These are phyloP conservation scores for Lerista edwardsae DNA, from an alignment of 2,797 vertebrate species.

Conservation along the genomic window DNA sequence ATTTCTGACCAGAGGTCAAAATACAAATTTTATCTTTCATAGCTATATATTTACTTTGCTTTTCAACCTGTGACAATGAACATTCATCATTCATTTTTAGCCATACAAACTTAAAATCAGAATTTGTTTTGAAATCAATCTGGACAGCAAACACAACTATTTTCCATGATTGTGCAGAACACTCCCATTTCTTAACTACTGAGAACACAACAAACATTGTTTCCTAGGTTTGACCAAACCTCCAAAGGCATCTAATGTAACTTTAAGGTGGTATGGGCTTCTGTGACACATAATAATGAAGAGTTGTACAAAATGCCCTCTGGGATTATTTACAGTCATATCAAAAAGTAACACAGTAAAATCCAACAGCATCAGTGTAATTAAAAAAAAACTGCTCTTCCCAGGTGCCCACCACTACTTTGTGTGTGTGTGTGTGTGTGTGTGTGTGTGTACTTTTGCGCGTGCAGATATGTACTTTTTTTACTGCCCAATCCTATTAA, in stretches of 20 bases:
- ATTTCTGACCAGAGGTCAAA: neutral
- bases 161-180: slow-evolving; percentile 40
- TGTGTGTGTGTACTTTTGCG: too few species aligned
- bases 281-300: slow-evolving; percentile 41
- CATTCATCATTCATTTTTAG: neutral
- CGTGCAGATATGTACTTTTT: neutral
- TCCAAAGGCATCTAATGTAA: slow-evolving; percentile 6
- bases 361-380: slow-evolving; percentile 39
- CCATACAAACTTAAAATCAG: neutral
- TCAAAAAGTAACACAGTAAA: slow-evolving; percentile 36
- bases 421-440: rapidly evolving
- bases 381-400: slow-evolving; percentile 39
- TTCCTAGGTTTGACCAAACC: neutral
- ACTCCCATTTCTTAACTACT: slow-evolving; percentile 13
- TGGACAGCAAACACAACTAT: neutral
- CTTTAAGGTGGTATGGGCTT: slow-evolving; percentile 23
- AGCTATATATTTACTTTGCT: neutral
- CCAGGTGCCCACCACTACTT: too few species aligned
- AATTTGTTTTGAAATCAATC: neutral
- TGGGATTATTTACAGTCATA: slow-evolving; percentile 56
- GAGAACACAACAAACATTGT: slow-evolving; percentile 28
- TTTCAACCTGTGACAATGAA: neutral
- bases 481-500: too few species aligned
- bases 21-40: neutral
- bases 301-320: slow-evolving; percentile 41